Base-by-base conservation (phyloP, 2,888 invertebrate species). In the Dryococelus australis region DNA sequence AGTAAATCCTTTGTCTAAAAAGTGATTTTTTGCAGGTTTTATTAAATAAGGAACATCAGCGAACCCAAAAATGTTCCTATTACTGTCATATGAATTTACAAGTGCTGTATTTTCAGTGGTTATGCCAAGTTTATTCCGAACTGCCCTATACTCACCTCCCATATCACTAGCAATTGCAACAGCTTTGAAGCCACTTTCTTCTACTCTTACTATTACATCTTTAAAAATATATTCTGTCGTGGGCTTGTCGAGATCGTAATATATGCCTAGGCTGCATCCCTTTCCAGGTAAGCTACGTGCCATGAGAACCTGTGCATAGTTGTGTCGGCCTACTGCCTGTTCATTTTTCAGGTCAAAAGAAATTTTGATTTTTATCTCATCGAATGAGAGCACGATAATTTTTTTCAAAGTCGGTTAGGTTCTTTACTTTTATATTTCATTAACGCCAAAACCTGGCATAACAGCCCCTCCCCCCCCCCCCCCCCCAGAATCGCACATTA, bases 301-400 rank as follows among this genome's bases (percentile, higher is more conserved):
- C 65, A 65, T 65, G 65, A 65, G 10, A 65, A 65, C 65, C 65
- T 65, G 65, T 20, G 65, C 65, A 65, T 65, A 65, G 65, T 65
- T 65, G 65, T 65, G 65, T 65, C 10, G 65, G 10, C 65, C 65
- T 65, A 65, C 20, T 12, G 24, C 65, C 65, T 13, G 65, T 65
- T 65, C 65, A 65, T 65, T 65, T 24, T 65, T 65, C 24, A 8
- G 65, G 65, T 65, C 65, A 65, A 65, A 65, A 65, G 16, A 65
- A 65, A 65, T 65, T 65, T 65, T 65, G 65, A 65, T 65, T 65
- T 65, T 65, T 5, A 65, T 65, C 65, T 65, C 65, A 65, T 65
- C 65, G 20, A 65, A 65, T 65, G 65, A 65, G 65, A 65, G 65
- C 24, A 24, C 24, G 10, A 16, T 16, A 65, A 65, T 65, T 24